Percentiles rank a stretch among this genome's conserved stretches.
Evolutionary conservation across 1,140 invertebrate species (phyloP).

Genomic region (Spodoptera litura): DNA sequence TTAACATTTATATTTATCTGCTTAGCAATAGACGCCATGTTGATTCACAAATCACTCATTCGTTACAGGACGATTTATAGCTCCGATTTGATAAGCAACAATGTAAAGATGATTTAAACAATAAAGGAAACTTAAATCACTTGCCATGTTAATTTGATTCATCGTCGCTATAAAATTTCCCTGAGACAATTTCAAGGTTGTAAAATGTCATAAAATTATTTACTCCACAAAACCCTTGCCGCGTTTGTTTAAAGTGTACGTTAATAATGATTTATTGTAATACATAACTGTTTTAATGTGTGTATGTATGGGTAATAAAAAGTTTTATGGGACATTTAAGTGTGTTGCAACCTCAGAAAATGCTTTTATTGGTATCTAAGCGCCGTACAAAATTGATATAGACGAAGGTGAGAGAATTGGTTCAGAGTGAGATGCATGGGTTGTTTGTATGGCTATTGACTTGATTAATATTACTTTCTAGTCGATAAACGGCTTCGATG

Average conservation of each 20-base stretch:
- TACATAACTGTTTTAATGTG: conserved; percentile 79
- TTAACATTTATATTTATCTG: conserved; percentile 35
- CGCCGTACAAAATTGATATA: conserved; percentile 75
- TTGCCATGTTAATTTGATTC: conserved; percentile 68
- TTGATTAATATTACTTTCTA: conserved; percentile 39
- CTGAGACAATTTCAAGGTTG: conserved; percentile 70
- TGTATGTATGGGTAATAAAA: conserved; percentile 82
- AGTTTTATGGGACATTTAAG: conserved; percentile 81
- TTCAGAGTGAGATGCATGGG: conserved; percentile 3
- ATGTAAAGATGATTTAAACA: conserved; percentile 57
- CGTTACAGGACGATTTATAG: conserved; percentile 54
- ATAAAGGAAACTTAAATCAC: conserved; percentile 72
- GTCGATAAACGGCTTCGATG: not conserved
- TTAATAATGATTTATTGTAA: conserved; percentile 82
- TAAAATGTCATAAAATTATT: conserved; percentile 81
- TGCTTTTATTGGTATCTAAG: conserved; percentile 81
- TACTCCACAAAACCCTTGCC: conserved; percentile 69
- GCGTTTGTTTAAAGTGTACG: conserved; percentile 75
- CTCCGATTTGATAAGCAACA: conserved; percentile 63
- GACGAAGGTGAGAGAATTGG: conserved; percentile 56
- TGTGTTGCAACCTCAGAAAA: conserved; percentile 75
- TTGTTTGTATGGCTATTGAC: conserved; percentile 28
- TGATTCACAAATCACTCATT: conserved; percentile 55
- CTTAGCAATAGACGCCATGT: conserved; percentile 14
- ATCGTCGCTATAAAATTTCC: conserved; percentile 75